Percentiles rank a stretch among this genome's conserved stretches.
These are phyloP conservation scores for Oreotrochilus melanogaster DNA, from an alignment of 2,113 vertebrate genomes.

Conservation along the genomic window DNA sequence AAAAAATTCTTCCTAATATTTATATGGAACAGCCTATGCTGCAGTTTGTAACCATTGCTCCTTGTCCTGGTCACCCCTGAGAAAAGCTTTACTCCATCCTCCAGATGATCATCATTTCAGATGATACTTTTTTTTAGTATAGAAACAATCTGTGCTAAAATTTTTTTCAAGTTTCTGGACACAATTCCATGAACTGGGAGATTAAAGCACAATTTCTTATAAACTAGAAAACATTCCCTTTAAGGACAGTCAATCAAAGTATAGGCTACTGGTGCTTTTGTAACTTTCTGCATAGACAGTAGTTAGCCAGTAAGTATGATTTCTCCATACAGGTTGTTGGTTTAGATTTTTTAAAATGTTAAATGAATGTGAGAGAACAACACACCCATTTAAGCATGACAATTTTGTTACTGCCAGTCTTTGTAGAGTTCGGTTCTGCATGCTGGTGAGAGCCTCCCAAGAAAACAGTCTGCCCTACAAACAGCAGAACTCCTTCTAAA, in stretches of 20 bases:
- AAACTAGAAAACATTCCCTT: not conserved
- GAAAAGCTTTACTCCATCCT: too few species aligned
- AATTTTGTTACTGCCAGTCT: not conserved
- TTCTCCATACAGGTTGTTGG: not conserved
- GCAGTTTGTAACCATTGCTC: too few species aligned
- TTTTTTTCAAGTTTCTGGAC: not conserved
- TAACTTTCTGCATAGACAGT: not conserved
- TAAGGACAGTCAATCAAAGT: not conserved
- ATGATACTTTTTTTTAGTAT: not conserved
- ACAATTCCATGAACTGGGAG: not conserved
- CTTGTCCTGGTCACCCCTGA: too few species aligned
- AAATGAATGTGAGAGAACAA: not conserved
- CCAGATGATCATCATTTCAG: not conserved
- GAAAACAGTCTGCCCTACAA: not conserved
- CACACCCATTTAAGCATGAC: not conserved
- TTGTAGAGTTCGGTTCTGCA: not conserved
- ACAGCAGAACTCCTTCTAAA: not conserved
- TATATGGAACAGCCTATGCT: too few species aligned
- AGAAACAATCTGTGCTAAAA: not conserved
- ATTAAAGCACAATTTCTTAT: not conserved
- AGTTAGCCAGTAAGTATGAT: not conserved
- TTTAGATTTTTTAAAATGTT: not conserved
- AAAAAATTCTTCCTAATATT: too few species aligned
- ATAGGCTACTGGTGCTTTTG: not conserved
- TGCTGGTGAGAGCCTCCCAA: not conserved